phyloP scores from a whole-genome alignment of 2,888 invertebrate genomes.

The Pristionchus mayeri region DNA sequence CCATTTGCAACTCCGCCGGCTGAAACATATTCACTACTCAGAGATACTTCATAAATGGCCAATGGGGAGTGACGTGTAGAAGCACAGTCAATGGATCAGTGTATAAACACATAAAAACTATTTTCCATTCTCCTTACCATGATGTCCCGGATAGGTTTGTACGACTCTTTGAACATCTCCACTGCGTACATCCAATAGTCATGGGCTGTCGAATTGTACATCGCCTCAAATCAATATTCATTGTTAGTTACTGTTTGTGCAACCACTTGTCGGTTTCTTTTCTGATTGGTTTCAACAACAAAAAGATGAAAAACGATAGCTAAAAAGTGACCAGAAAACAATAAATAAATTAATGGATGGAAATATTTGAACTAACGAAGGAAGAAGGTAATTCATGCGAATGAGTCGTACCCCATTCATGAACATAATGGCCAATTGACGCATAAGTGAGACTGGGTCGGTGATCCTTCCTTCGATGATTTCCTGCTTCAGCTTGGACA shows the following conservation, averaged over 20 bases:
- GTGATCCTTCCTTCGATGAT: background rate
- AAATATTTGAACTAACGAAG: too few species aligned
- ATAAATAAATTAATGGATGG: too few species aligned
- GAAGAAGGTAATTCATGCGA: too few species aligned
- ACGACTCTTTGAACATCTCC: conserved; percentile 24
- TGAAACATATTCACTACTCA: too few species aligned
- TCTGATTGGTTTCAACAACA: too few species aligned
- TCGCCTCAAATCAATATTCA: background rate
- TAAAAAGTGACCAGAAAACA: too few species aligned
- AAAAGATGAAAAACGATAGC: too few species aligned
- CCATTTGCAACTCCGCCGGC: background rate
- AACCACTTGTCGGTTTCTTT: background rate
- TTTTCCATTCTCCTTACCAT: too few species aligned
- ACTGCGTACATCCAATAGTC: background rate
- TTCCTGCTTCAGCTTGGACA: background rate
- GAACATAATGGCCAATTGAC: conserved; percentile 6
- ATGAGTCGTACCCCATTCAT: conserved; percentile 33
- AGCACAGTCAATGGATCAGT: too few species aligned
- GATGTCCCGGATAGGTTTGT: background rate
- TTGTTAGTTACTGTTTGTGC: background rate
- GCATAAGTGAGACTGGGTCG: conserved; percentile 3
- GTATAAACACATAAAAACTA: too few species aligned
- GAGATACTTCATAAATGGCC: too few species aligned
- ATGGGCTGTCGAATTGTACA: conserved; percentile 46
- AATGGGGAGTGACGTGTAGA: too few species aligned